Evolutionary conservation across 2,113 vertebrate genomes (phyloP).

Genomic region (Pagrus major): DNA sequence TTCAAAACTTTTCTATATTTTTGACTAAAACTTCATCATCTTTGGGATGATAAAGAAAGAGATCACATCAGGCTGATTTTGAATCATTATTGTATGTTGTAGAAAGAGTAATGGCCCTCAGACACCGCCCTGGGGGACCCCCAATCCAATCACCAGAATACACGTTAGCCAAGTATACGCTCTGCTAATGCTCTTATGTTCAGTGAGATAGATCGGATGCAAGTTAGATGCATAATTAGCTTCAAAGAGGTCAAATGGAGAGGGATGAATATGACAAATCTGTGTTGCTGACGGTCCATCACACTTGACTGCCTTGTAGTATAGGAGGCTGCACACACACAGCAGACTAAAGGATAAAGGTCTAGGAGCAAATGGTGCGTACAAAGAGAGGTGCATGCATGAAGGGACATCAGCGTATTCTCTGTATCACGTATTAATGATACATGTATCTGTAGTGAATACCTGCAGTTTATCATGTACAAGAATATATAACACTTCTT

Average conservation of each 20-base stretch:
- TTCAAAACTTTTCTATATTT: neutral
- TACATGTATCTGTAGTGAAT: neutral
- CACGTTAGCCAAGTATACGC: too few relatives aligned
- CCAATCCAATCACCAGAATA: too few relatives aligned
- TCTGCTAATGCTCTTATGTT: too few relatives aligned
- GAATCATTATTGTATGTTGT: neutral
- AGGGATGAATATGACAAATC: constrained; percentile 50
- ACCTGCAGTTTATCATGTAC: constrained; percentile 16
- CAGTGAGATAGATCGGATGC: constrained; percentile 27
- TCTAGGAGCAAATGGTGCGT: constrained; percentile 80
- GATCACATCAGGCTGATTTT: neutral
- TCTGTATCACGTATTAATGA: constrained; percentile 38
- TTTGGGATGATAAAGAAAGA: neutral
- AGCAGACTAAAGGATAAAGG: constrained; percentile 67
- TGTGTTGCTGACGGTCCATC: constrained; percentile 83
- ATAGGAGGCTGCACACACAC: constrained; percentile 86
- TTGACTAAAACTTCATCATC: neutral
- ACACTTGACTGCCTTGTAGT: constrained; percentile 87
- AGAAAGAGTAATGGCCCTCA: neutral
- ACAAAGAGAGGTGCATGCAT: constrained; percentile 85
- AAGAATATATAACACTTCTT: neutral
- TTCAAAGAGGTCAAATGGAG: constrained; percentile 51
- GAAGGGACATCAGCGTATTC: neutral
- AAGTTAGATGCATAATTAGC: constrained; percentile 43
- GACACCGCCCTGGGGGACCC: neutral